These are phyloP conservation scores for Sterna hirundo DNA, from an alignment of 2,113 vertebrate species.

Conservation along the genomic window DNA sequence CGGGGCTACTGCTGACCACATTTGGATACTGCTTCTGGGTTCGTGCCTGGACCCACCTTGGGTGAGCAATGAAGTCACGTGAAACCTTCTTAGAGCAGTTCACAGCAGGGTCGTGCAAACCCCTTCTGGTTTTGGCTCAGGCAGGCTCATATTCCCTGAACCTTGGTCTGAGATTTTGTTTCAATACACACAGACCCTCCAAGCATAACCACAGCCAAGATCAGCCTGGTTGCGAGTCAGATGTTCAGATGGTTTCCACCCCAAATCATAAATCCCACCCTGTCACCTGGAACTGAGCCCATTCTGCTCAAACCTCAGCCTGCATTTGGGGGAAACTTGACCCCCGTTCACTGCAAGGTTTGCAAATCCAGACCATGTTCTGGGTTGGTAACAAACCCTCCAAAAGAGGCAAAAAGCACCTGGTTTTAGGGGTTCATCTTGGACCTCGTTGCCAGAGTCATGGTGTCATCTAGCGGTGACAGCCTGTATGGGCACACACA, in stretches of 20 bases:
- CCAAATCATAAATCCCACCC: constrained; percentile 20
- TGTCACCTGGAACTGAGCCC: neutral
- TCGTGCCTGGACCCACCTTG: neutral
- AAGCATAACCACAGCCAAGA: constrained; percentile 12
- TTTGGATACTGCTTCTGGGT: neutral
- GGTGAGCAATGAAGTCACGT: neutral
- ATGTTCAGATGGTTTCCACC: neutral
- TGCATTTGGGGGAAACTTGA: constrained; percentile 2
- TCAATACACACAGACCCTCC: neutral
- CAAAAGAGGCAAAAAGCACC: neutral
- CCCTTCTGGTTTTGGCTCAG: neutral
- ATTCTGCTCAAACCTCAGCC: constrained; percentile 19
- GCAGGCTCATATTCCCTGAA: neutral
- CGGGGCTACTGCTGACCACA: neutral
- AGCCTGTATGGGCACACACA: neutral
- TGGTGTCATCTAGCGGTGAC: constrained; percentile 43
- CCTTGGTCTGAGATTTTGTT: neutral
- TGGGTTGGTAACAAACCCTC: neutral
- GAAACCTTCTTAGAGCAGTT: neutral
- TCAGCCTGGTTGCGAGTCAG: constrained; percentile 9
- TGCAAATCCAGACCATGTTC: neutral
- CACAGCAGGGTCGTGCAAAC: neutral
- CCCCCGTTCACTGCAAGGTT: constrained; percentile 15
- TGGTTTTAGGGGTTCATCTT: neutral
- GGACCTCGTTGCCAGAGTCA: neutral